Conservation (phyloP, 2,888 invertebrate genomes). For the Lordiphosa andalusiaca region DNA sequence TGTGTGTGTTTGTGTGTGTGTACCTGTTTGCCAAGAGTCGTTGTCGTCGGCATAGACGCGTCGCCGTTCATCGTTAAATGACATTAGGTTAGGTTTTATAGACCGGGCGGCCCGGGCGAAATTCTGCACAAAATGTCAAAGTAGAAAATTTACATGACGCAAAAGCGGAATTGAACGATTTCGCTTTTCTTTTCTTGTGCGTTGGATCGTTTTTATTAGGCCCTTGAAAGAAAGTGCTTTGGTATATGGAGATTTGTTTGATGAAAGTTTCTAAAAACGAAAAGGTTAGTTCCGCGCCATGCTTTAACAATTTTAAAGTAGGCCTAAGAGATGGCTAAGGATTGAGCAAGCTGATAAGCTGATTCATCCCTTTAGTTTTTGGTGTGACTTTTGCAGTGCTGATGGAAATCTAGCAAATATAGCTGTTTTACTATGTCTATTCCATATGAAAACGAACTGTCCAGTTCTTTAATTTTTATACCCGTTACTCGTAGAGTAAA, state of each 20-base stretch:
- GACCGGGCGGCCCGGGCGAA: slow-evolving; percentile 49
- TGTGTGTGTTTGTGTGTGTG: slow-evolving; percentile 18
- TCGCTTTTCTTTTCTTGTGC: slow-evolving; percentile 52
- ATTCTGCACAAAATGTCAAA: slow-evolving; percentile 68
- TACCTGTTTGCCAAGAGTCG: slow-evolving; percentile 60
- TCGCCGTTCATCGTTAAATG: slow-evolving; percentile 53
- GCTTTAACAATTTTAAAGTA: too few species aligned
- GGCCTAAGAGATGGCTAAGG: too few species aligned
- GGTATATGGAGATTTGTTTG: slow-evolving; percentile 16
- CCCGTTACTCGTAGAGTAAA: too few species aligned
- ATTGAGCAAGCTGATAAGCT: too few species aligned
- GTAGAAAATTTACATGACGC: slow-evolving; percentile 55
- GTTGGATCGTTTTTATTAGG: slow-evolving; percentile 13
- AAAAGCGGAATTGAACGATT: slow-evolving; percentile 46
- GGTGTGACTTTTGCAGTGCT: too few species aligned
- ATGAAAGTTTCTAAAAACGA: slow-evolving; percentile 17
- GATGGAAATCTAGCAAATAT: too few species aligned
- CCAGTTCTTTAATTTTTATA: too few species aligned
- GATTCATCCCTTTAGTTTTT: too few species aligned
- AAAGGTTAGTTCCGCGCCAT: too few species aligned
- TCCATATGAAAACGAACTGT: too few species aligned
- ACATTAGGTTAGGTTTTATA: slow-evolving; percentile 70
- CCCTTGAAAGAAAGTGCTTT: slow-evolving; percentile 4
- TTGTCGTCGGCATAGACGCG: slow-evolving; percentile 23
- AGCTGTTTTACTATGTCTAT: too few species aligned